phyloP scores from a whole-genome alignment of 2,113 vertebrate genomes.

The Fulmarus glacialis region DNA sequence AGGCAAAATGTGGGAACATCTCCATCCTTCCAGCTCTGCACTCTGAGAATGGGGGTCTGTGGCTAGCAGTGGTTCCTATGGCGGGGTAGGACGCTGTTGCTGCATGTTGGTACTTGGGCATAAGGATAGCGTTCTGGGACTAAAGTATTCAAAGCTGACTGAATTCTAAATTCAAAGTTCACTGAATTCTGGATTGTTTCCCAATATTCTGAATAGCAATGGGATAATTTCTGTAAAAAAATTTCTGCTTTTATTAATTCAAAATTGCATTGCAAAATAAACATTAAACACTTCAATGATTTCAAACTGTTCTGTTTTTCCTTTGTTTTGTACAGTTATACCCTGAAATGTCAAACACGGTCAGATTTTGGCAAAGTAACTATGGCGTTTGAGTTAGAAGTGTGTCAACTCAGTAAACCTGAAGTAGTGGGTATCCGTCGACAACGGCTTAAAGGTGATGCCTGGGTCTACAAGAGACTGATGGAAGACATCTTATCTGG shows the following conservation, averaged over 20 bases:
- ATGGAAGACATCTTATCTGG: slow-evolving; percentile 90
- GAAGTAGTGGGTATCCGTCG: slow-evolving; percentile 86
- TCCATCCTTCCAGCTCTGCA: background rate
- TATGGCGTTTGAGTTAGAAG: slow-evolving; percentile 93
- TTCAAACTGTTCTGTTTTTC: background rate
- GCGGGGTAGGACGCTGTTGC: background rate
- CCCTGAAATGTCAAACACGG: slow-evolving; percentile 87
- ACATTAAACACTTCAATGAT: background rate
- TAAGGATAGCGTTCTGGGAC: background rate
- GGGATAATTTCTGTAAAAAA: background rate
- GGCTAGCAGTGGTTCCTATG: background rate
- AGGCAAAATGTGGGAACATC: background rate
- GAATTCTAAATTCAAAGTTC: background rate
- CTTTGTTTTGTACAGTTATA: slow-evolving; percentile 80
- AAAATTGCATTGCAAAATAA: background rate
- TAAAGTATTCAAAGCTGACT: background rate
- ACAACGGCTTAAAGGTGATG: slow-evolving; percentile 92
- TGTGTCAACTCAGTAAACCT: slow-evolving; percentile 85
- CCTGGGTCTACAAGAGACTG: slow-evolving; percentile 95
- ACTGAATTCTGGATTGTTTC: background rate
- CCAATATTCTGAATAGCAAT: background rate
- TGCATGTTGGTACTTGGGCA: background rate
- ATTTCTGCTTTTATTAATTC: background rate
- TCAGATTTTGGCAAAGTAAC: slow-evolving; percentile 91
- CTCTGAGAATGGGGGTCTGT: background rate